A percentile compares a stretch with the other conserved stretches of the same genome.
These are phyloP conservation scores for Phylloscopus whistleri DNA, from an alignment of 2,113 vertebrate species.

Conservation along the genomic window DNA sequence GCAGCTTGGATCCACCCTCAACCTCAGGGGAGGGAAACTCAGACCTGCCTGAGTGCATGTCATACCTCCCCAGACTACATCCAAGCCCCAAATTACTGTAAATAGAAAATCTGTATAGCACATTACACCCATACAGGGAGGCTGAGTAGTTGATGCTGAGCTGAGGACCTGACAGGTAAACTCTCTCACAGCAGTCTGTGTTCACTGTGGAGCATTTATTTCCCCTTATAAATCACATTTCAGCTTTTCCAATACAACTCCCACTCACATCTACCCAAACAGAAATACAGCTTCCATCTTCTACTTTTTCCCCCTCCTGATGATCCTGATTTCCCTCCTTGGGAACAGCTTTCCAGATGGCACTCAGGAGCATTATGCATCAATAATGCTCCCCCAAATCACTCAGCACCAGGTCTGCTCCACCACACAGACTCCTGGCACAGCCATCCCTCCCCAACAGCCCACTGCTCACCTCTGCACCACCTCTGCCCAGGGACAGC, in stretches of 20 bases:
- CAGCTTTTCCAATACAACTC: neutral
- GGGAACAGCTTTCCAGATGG: neutral
- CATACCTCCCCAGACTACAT: neutral
- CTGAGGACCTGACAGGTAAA: neutral
- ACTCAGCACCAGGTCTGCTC: neutral
- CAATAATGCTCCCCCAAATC: neutral
- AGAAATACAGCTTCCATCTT: neutral
- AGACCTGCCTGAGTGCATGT: neutral
- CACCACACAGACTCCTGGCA: neutral
- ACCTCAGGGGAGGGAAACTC: neutral
- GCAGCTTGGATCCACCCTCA: neutral
- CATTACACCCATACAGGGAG: neutral
- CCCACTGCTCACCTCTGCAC: neutral
- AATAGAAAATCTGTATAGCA: neutral
- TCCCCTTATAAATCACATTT: neutral
- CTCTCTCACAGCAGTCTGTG: neutral
- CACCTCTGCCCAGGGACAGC: neutral
- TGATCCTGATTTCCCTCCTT: accelerated
- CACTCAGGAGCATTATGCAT: neutral
- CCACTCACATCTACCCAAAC: neutral
- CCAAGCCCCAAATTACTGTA: neutral
- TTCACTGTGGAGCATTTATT: neutral
- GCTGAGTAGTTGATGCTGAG: neutral
- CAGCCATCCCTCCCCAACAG: neutral
- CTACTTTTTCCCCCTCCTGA: neutral